Base-by-base conservation (phyloP, 1,140 invertebrate genomes). In the Pomacea maculata region DNA sequence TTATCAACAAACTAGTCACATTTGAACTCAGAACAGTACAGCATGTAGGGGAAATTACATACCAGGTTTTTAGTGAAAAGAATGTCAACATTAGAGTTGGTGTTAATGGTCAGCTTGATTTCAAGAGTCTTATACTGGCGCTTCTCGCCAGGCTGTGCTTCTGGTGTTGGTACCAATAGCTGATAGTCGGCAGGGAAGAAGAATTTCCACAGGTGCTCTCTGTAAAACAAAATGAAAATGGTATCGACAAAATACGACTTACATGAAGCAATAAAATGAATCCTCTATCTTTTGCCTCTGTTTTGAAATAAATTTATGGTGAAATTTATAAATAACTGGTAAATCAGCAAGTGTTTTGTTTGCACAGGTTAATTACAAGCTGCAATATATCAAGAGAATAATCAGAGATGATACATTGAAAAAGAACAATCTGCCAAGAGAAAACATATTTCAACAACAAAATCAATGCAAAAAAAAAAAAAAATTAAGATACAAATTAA, bases 31-130 rank as follows among this genome's bases (percentile, higher is more conserved):
- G 19, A 78, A 55, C 25, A 64, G 21, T 25, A 57, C 45, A 78
- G 5, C 57, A 70, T 12, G 25, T 45, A 61, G 10, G 8, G 63
- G 19, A 70, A 57, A 21, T 63, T 52, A 80, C 87, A 87, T 88
- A 93, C 93, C 81, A 96, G 97, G 88, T 98, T 96, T 92, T 98
- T 98, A 11, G 97, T 97, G 90, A 99, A 99, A 7, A 99, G 92
- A 87, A 99, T 96, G 90, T 99, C 97, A 77, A 99, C 95, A 1
- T 97, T 98, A 1, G 97, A 96, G 89, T 97, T 96, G 86, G 95
- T 95, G 15, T 98, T 92, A 34, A 97, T 97, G 72, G 96, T 97
- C 65, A 99, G 92, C 80, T 97, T 94, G 72, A 99, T 95, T 90
- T 98, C 97, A 92, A 99, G 98, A 9, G 96, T 95, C 86, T 98